Conservation (phyloP, 2,113 vertebrate species). For the Cinclus cinclus region DNA sequence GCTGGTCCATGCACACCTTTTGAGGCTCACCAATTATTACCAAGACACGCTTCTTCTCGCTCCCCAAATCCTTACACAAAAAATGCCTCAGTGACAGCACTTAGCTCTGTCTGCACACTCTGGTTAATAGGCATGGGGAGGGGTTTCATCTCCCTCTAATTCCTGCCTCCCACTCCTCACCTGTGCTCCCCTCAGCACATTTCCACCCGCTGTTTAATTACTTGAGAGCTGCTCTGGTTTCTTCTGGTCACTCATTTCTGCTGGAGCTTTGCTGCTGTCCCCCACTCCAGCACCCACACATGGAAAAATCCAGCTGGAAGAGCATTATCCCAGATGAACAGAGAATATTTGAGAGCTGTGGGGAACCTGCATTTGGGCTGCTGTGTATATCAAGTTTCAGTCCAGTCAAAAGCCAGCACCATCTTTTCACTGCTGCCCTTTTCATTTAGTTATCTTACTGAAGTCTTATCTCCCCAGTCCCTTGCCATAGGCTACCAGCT, state of each 20-base stretch:
- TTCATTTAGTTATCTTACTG: slow-evolving; percentile 65
- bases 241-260: neutral
- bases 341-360: neutral
- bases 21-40: slow-evolving; percentile 47
- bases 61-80: neutral
- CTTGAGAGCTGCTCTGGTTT: neutral
- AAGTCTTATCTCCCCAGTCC: slow-evolving; percentile 63
- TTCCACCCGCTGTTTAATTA: slow-evolving; percentile 16
- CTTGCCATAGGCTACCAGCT: slow-evolving; percentile 64
- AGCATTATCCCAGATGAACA: neutral
- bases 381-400: slow-evolving; percentile 36
- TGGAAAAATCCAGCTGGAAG: neutral
- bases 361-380: slow-evolving; percentile 32
- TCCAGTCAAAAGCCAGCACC: slow-evolving; percentile 56
- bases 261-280: neutral
- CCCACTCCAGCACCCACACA: neutral
- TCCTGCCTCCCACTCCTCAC: neutral
- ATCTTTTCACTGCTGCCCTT: slow-evolving; percentile 68
- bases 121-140: neutral
- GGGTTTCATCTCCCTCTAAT: neutral
- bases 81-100: neutral
- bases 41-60: neutral
- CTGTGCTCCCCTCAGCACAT: neutral
- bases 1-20: neutral
- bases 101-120: slow-evolving; percentile 15